Evolutionary conservation across 2,888 invertebrate genomes (phyloP).

Genomic region (Drosophila nr. perissopoda): DNA sequence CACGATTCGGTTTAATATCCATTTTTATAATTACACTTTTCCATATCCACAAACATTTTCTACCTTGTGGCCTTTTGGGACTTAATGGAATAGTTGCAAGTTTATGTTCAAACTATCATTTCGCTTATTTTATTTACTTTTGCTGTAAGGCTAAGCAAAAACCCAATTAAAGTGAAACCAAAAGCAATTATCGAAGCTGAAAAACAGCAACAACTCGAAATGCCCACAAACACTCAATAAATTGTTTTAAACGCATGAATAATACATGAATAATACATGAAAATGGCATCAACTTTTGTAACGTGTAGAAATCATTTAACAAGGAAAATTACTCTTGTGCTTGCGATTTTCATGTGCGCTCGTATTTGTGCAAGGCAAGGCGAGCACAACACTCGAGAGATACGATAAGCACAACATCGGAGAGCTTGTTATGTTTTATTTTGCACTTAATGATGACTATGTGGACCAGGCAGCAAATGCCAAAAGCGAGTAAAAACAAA

Average conservation of each 20-base stretch:
- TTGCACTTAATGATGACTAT: slow-evolving; percentile 17
- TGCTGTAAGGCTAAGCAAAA: not conserved
- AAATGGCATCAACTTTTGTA: slow-evolving; percentile 34
- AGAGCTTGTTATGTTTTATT: slow-evolving; percentile 7
- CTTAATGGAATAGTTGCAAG: not conserved
- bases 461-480: slow-evolving; percentile 4
- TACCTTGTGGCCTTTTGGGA: not conserved
- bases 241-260: slow-evolving; percentile 1
- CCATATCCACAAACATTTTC: rapidly evolving
- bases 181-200: not conserved
- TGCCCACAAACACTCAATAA: not conserved
- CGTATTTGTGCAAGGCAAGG: not conserved
- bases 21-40: not conserved
- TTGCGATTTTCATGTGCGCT: slow-evolving; percentile 4
- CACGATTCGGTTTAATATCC: not conserved
- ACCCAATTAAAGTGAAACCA: not conserved
- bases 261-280: slow-evolving; percentile 23
- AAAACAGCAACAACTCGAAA: not conserved
- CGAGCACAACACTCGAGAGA: slow-evolving; percentile 6
- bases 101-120: not conserved
- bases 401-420: not conserved
- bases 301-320: slow-evolving; percentile 23
- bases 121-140: not conserved
- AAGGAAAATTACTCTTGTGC: slow-evolving; percentile 44
- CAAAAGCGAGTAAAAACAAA: not conserved